These are phyloP conservation scores for Caenorhabditis tropicalis DNA, from an alignment of 1,140 invertebrate species.

Conservation along the genomic window DNA sequence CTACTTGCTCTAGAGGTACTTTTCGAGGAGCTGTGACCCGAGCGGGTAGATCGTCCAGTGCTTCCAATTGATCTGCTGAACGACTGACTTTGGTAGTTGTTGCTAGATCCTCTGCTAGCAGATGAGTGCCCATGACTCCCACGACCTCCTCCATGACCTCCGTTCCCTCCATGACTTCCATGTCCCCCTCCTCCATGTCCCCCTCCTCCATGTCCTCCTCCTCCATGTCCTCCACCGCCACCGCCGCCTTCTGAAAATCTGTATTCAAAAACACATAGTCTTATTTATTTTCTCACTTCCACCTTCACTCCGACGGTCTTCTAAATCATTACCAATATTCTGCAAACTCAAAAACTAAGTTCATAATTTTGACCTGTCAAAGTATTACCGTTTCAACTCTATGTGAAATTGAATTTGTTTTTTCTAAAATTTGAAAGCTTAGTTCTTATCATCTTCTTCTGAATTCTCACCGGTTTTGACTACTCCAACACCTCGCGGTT, in stretches of 20 bases:
- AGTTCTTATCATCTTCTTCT: not conserved
- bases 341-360: not conserved
- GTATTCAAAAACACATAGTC: not conserved
- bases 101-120: not conserved
- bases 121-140: not conserved
- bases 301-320: not conserved
- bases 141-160: conserved; percentile 7
- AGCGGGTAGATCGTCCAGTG: not conserved
- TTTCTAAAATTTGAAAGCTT: not conserved
- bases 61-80: not conserved
- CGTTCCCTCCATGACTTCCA: not conserved
- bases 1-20: not conserved
- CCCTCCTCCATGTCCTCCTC: not conserved
- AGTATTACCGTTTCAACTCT: not conserved
- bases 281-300: not conserved
- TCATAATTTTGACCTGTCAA: not conserved
- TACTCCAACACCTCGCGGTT: not conserved
- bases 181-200: not conserved
- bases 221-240: not conserved
- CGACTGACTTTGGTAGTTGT: not conserved
- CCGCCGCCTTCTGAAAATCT: conserved; percentile 1
- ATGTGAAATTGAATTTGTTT: not conserved
- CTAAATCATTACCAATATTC: not conserved
- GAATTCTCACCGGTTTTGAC: not conserved
- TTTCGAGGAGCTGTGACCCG: not conserved